phyloP scores from a whole-genome alignment of 2,888 invertebrate species.

The Zonitis immaculata region DNA sequence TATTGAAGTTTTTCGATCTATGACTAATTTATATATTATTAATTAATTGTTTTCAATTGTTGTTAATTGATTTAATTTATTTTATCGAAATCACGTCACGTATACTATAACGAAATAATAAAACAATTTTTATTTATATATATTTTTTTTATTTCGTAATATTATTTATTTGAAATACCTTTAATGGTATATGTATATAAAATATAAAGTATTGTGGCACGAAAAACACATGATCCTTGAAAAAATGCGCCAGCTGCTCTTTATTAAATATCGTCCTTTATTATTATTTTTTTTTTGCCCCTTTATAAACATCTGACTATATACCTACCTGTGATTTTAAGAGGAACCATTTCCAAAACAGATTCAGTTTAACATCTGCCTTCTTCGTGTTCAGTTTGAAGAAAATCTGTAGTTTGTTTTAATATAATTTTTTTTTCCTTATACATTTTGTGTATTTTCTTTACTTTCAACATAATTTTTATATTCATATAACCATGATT shows the following conservation, averaged over 20 bases:
- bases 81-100: conserved; percentile 10
- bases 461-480: conserved; percentile 23
- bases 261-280: conserved; percentile 6
- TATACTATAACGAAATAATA: background rate
- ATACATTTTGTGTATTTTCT: conserved; percentile 20
- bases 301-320: conserved; percentile 24
- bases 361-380: conserved; percentile 44
- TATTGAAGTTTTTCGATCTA: conserved; percentile 5
- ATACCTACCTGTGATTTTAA: conserved; percentile 42
- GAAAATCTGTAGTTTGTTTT: no score
- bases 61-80: conserved; percentile 14
- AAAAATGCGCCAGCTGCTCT: conserved; percentile 32
- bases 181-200: background rate
- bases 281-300: conserved; percentile 29
- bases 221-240: conserved; percentile 23
- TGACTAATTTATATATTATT: conserved; percentile 19
- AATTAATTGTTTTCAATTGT: conserved; percentile 12
- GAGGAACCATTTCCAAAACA: conserved; percentile 28
- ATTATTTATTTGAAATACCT: background rate
- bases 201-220: conserved; percentile 2
- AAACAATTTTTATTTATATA: background rate
- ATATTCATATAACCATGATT: conserved; percentile 47
- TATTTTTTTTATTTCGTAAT: conserved; percentile 1
- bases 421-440: conserved; percentile 1
- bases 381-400: conserved; percentile 24